Evolutionary conservation across 2,113 vertebrate species (phyloP).

Genomic region (Mandrillus leucophaeus): DNA sequence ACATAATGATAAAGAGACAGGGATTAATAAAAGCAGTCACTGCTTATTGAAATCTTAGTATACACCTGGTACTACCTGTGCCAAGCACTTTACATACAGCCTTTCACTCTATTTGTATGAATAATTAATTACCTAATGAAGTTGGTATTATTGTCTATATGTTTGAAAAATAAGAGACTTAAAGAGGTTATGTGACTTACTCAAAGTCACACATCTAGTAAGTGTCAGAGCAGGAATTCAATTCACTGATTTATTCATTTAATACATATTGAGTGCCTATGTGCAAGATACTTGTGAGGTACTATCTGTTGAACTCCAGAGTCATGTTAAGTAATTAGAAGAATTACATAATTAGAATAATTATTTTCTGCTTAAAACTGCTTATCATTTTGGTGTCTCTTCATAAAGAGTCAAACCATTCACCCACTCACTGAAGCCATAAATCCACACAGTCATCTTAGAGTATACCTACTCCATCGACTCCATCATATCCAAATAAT

Average conservation of each 20-base stretch:
- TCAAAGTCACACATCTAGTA: neutral
- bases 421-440: neutral
- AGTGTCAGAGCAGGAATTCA: neutral
- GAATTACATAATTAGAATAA: neutral
- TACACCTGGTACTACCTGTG: rapidly evolving
- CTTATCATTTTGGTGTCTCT: neutral
- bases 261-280: neutral
- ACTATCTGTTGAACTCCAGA: neutral
- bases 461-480: no score
- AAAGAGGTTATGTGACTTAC: neutral
- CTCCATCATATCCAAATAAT: neutral
- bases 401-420: neutral
- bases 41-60: neutral
- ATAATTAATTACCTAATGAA: neutral
- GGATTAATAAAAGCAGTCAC: neutral
- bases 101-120: neutral
- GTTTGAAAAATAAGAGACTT: neutral
- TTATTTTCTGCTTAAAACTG: neutral
- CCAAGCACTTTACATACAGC: neutral
- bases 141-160: neutral
- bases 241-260: neutral
- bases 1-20: neutral
- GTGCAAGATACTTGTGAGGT: neutral
- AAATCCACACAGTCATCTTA: neutral
- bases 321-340: neutral